Base-by-base conservation (phyloP, 23 tunicate species). In the Halocynthia aurantium region DNA sequence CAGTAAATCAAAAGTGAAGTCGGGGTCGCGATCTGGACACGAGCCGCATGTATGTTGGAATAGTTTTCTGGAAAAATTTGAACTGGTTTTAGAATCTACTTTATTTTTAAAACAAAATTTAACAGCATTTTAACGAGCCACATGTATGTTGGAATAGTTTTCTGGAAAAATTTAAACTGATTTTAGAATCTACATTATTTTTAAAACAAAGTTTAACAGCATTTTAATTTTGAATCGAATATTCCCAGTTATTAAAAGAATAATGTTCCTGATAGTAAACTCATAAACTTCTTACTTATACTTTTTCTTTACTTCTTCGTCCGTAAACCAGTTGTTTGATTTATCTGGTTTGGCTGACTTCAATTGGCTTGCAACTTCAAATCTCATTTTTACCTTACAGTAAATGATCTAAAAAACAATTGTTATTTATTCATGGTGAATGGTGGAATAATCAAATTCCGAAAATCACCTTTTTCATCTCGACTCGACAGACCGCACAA, bases 401-500 rank as follows among this genome's bases (percentile, higher is more conserved):
- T 74, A 74, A 10, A 74, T 53, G 10, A 74, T 31, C 78, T 74
- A 56, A 19, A 68, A 13, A 58, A 58, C 15, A 58, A 58, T 58
- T 13, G 63, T 13, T 58, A 58, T 58, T 13, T 58, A 13, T 58
- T n/a, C 4, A 58, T 1, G n/a, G 2, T 2, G 4, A 1, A 58
- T 58, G n/a, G 4, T 13, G 2, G n/a, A 58, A 65, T 0, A 20
- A 65, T 15, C 1, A 0, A 0, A 11, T 63, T 8, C 77, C 56
- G 53, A 90, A 75, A 6, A 84, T 81, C 8, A 92, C 98, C 80
- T 82, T 86, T 54, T 57, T 77, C 61, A 92, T 9, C 7, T 86
- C 85, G 55, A 82, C 78, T 19, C 98, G 81, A 65, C 98, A 92
- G 11, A 86, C 91, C 10, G 98, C 93, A 61, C 98, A 92, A 50